Evolutionary conservation across 37 sponge, comb jelly and placozoan species (phyloP).

Genomic region (Haliclona indistincta): DNA sequence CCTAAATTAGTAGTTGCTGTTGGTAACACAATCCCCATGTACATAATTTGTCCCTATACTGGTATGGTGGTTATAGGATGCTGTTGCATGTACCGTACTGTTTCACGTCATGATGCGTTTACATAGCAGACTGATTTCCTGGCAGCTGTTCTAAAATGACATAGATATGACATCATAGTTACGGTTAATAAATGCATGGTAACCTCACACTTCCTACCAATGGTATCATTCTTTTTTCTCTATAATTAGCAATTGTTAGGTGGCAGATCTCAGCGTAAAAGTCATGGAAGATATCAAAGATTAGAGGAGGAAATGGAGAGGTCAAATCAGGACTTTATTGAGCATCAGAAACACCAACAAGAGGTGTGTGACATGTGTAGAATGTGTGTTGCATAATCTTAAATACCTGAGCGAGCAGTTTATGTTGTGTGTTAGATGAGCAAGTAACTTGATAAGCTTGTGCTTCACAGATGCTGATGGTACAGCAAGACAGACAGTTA

Average conservation of each 20-base stretch:
- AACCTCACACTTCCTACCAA: neutral
- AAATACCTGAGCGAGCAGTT: neutral
- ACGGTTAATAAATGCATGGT: neutral
- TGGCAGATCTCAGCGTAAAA: constrained; percentile 25
- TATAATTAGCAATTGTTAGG: neutral
- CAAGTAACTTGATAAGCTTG: too few relatives aligned
- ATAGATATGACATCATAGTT: neutral
- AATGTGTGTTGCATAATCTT: neutral
- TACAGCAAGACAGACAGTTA: constrained; percentile 76
- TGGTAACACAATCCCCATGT: too few relatives aligned
- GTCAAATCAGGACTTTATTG: constrained; percentile 89
- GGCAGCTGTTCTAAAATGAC: neutral
- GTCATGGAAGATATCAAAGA: constrained; percentile 57
- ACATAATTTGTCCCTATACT: too few relatives aligned
- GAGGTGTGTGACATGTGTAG: constrained; percentile 41
- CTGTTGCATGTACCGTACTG: too few relatives aligned
- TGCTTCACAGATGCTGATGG: constrained; percentile 52
- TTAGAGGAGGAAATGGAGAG: constrained; percentile 83
- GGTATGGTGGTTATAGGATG: too few relatives aligned
- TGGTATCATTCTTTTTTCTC: neutral
- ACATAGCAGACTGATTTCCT: neutral
- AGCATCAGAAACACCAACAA: constrained; percentile 73
- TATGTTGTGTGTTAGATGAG: neutral
- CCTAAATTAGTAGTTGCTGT: too few relatives aligned
- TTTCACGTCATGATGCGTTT: neutral